Base-by-base conservation (phyloP, 2,888 invertebrate genomes). In the Cremastinae sp. region DNA sequence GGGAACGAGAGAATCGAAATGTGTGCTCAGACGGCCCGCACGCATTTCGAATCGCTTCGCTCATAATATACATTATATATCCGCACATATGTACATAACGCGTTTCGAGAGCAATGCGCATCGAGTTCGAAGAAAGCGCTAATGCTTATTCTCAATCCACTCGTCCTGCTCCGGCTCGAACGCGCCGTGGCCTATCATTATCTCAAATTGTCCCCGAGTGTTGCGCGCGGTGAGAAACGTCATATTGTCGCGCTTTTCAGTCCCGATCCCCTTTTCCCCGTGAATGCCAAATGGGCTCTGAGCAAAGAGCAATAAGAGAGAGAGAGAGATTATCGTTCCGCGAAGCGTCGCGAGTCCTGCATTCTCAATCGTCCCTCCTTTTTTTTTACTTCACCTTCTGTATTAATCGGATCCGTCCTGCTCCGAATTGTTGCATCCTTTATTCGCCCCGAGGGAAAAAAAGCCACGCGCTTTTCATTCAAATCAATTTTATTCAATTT, bases 1-100 rank as follows among this genome's bases (percentile, higher is more conserved):
- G 53, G 70, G 43, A 78, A 74, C 51, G 72, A 54, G 53, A 76
- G 68, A 79, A 78, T 66, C 71, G 71, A 73, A 76, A 72, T 59
- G 18, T 14, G 51, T 28, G 20, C 64, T n/a, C n/a, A 53, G 53
- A 18, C 70, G 58, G 72, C 62, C 74, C 65, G 69, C 73, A 76
- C 73, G 59, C 73, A 73, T 58, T 69, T 72, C 75, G 75, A 68
- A 73, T 69, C 38, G 59, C 65, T 68, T 72, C 58, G 22, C 12
- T 71, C 71, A 71, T 66, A 66, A 71, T 62, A 71, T 38, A 62
- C 53, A 53, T n/a, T 38, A 10, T 7, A 22, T 9, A 51, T 3
- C 36, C 38, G 22, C 49, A 4, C n/a, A 18, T 47, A 9, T 41
- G 28, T 59, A 28, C 51, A 28, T n/a, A 38, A 36, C 36, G 51